Base-by-base conservation (phyloP, 1,140 invertebrate species). In the Mactra quadrangularis region DNA sequence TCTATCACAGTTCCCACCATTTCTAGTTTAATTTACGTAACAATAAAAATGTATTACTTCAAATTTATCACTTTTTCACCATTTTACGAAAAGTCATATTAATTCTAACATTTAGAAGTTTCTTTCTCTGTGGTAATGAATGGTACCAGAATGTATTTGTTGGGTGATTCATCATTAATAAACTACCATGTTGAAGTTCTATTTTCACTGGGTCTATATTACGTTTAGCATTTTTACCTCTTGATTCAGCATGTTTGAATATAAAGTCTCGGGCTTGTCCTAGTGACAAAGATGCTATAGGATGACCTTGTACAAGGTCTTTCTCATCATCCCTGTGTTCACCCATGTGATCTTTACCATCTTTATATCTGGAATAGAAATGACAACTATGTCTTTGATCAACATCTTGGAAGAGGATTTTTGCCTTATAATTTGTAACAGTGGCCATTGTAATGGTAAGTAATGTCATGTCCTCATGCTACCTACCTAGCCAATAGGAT, bases 101-200 rank as follows among this genome's bases (percentile, higher is more conserved):
- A 45, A 96, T 94, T 89, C 96, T 91, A 45, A 95, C 91, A 64
- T 70, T 68, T 27, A 82, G 41, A 4, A 94, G 90, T 79, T 89
- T 94, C 89, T 95, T 96, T 35, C 95, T 91, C 9, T 90, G 90
- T 0, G 96, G 96, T 77, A 96, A 89, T 35, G 95, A 95, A 91
- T 96, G 96, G 90, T 96, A 96, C 96, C 96, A 96, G 85, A 93
- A 93, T 60, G 94, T 91, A 89, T 96, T 96, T 9, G 96, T 96
- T 1, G 96, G 96, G n/a, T 94, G 93, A 86, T 96, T 95, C 96
- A 96, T 96, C 52, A 96, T 83, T 45, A 96, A 88, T 22, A 96
- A 86, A 89, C 95, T 95, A 1, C 96, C 95, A 92, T 96, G 94
- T 83, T 95, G 93, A 62, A 96, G 90, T 68, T 93, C 90, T 13